Evolutionary conservation across 2,888 invertebrate species (phyloP).

Genomic region (Seira musarum): DNA sequence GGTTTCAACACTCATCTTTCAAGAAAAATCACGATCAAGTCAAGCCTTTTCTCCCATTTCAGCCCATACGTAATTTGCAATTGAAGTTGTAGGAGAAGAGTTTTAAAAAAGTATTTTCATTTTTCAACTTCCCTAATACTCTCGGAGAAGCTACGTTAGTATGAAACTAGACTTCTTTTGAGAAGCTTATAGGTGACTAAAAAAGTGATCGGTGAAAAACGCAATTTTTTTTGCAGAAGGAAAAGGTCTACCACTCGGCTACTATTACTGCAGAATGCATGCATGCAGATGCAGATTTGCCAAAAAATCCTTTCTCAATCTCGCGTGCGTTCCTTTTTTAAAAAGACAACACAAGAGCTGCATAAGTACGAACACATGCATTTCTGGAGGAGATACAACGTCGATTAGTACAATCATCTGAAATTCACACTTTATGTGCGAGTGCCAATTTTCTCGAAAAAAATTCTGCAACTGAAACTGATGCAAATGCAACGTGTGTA

Average conservation of each 20-base stretch:
- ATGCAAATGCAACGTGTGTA: no score
- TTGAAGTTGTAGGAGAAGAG: no score
- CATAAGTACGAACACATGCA: no score
- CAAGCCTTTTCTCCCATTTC: no score
- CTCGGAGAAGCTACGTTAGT: neutral
- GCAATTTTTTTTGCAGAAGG: neutral
- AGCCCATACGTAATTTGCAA: no score
- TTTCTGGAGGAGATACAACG: no score
- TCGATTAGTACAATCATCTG: no score
- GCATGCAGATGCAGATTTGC: neutral
- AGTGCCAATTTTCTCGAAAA: constrained; percentile 48
- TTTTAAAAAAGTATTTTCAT: neutral
- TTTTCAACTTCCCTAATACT: neutral
- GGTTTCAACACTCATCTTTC: no score
- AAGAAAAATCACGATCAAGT: no score
- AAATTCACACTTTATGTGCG: constrained; percentile 38
- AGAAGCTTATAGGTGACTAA: constrained; percentile 1
- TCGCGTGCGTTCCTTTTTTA: neutral
- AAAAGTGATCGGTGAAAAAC: neutral
- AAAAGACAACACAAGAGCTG: no score
- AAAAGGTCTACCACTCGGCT: no score
- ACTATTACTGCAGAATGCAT: neutral
- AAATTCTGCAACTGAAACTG: neutral
- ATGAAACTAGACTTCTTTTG: neutral
- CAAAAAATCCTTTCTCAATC: neutral